These are phyloP conservation scores for Ichneumon xanthorius DNA, from an alignment of 2,888 invertebrate species.

Conservation along the genomic window DNA sequence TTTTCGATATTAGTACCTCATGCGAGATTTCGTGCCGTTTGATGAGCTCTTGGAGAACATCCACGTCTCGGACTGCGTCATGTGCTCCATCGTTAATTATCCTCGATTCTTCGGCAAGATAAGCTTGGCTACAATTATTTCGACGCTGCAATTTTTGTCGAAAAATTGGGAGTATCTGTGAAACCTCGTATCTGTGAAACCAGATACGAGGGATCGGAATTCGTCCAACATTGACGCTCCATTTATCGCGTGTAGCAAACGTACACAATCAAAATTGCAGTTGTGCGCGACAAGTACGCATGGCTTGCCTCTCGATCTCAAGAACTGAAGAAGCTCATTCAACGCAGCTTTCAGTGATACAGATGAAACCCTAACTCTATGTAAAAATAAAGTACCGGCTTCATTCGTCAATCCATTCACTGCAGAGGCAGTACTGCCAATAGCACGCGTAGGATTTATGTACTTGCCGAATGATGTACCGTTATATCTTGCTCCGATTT, in stretches of 20 bases:
- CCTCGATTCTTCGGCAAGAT: constrained; percentile 16
- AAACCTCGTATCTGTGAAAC: constrained; percentile 48
- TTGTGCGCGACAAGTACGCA: constrained; percentile 54
- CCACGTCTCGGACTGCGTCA: constrained; percentile 15
- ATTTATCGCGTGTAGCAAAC: constrained; percentile 20
- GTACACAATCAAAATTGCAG: constrained; percentile 44
- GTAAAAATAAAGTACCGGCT: constrained; percentile 53
- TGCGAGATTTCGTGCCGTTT: not conserved
- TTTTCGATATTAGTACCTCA: not conserved
- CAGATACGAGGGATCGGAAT: constrained; percentile 29
- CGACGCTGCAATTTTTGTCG: not conserved
- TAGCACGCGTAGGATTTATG: constrained; percentile 53
- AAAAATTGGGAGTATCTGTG: not conserved
- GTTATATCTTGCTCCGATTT: constrained; percentile 63
- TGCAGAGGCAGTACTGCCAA: constrained; percentile 52
- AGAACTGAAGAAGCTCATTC: constrained; percentile 23
- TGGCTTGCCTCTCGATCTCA: constrained; percentile 5
- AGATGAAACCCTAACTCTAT: constrained; percentile 30
- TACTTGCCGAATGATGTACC: constrained; percentile 52
- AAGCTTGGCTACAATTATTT: constrained; percentile 24
- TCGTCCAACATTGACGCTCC: not conserved
- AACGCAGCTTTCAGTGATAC: constrained; percentile 4
- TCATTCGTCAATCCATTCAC: constrained; percentile 50
- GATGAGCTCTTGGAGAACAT: constrained; percentile 15
- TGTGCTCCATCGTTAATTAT: constrained; percentile 13